Evolutionary conservation across 2,797 vertebrate genomes (phyloP).

Genomic region (Urocyon cinereoargenteus): DNA sequence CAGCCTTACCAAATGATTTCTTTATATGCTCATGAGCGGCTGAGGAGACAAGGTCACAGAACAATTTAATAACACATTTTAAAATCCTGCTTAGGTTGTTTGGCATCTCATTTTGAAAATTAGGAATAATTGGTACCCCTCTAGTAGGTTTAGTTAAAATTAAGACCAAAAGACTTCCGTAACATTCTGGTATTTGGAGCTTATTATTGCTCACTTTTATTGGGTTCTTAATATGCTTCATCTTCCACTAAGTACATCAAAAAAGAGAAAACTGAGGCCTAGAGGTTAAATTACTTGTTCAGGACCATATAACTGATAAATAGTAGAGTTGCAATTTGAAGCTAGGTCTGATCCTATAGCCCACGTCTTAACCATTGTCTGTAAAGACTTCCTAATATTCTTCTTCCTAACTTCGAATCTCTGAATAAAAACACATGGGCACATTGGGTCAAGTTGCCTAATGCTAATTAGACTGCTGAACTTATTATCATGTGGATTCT

Average conservation of each 20-base stretch:
- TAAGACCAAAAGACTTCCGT: not conserved
- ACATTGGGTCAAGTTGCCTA: conserved; percentile 13
- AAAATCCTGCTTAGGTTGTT: conserved; percentile 19
- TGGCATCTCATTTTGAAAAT: not conserved
- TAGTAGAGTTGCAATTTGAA: not conserved
- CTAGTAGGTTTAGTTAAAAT: not conserved
- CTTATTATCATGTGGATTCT: conserved; percentile 5
- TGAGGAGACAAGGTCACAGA: not conserved
- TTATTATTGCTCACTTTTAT: not conserved
- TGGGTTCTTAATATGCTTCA: not conserved
- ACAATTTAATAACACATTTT: conserved; percentile 35
- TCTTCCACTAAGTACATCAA: not conserved
- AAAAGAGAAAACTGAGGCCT: not conserved
- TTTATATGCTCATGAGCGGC: not conserved
- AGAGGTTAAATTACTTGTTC: not conserved
- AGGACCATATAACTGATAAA: not conserved
- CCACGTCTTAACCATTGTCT: not conserved
- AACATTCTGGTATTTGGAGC: not conserved
- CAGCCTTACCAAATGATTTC: not conserved
- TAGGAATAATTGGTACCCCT: conserved; percentile 11
- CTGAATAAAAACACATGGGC: conserved; percentile 14
- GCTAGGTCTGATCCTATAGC: not conserved
- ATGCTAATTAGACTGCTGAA: conserved; percentile 36
- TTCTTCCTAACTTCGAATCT: not conserved
- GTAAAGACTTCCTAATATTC: not conserved